Base-by-base conservation (phyloP, 2,113 vertebrate genomes). In the Fukomys damarensis region DNA sequence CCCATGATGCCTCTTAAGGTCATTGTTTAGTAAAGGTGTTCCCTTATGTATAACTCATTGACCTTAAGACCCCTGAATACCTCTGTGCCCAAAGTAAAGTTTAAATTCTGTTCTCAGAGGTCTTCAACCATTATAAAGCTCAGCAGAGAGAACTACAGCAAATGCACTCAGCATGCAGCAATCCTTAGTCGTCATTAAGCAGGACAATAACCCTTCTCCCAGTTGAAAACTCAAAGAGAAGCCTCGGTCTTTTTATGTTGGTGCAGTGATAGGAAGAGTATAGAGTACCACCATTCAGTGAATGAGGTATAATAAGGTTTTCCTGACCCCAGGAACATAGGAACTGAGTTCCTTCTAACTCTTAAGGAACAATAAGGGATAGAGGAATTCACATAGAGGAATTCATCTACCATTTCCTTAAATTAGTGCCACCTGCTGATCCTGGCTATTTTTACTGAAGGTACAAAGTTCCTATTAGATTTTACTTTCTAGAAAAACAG, bases 141-240 rank as follows among this genome's bases (percentile, higher is more conserved):
- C 61, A 58, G 94, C 65, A 5, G 49, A 58, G 49, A 93, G 41
- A 85, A 89, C 35, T 49, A 16, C 2, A 85, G 41, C 52, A 70
- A 87, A 49, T 81, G 26, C 9, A 2, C 49, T 86, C 77, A 65
- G 88, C 35, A 16, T 65, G 77, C 30, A 65, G 56, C 30, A 86
- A 24, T 43, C 14, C 86, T 82, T 22, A 22, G 8, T 38, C 14
- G 5, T 59, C 76, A 58, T 11, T 35, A 83, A 86, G 10, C 38
- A 84, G 49, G 2, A 90, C 26, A 84, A 65, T 56, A 30, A 70
- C 14, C 41, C 5, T 92, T 68, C 26, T 88, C 59, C 1, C 2
- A 11, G 24, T 0, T 87, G 92, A 94, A 96, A 96, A 52, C 56
- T 81, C 61, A 77, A 94, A 80, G 41, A 84, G 58, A 93, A 3